Conservation (phyloP, 2,797 vertebrate species). For the Ctenosaura bakeri region DNA sequence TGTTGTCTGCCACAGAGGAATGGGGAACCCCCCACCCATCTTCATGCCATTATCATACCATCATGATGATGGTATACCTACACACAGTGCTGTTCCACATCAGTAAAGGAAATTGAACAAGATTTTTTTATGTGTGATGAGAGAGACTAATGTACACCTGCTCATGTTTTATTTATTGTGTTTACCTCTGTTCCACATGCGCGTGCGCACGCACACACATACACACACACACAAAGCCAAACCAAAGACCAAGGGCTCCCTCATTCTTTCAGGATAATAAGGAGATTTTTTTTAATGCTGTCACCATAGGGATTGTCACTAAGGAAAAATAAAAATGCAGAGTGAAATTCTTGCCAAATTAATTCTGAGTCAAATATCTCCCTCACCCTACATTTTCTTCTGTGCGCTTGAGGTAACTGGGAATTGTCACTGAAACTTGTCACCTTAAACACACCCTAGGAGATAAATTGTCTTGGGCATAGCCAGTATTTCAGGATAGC, state of each 20-base stretch:
- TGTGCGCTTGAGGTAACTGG: background rate
- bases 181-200: background rate
- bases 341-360: background rate
- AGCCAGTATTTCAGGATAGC: background rate
- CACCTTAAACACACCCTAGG: background rate
- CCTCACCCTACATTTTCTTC: background rate
- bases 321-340: conserved; percentile 15
- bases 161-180: conserved; percentile 29
- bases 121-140: background rate
- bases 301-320: conserved; percentile 21
- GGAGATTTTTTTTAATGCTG: background rate
- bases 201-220: too few relatives aligned
- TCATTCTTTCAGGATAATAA: conserved; percentile 3
- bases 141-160: background rate
- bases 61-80: background rate
- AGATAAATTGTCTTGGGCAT: background rate
- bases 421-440: background rate
- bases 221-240: background rate
- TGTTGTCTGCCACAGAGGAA: too few relatives aligned
- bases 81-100: background rate
- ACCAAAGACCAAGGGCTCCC: conserved; percentile 14
- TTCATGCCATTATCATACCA: too few relatives aligned
- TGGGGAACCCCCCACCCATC: too few relatives aligned
- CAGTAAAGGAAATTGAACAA: background rate
- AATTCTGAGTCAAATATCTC: background rate